Evolutionary conservation across 2,888 invertebrate genomes (phyloP), one percentile per base, ranked within the genome.

Genomic region (Agrotis segetum): DNA sequence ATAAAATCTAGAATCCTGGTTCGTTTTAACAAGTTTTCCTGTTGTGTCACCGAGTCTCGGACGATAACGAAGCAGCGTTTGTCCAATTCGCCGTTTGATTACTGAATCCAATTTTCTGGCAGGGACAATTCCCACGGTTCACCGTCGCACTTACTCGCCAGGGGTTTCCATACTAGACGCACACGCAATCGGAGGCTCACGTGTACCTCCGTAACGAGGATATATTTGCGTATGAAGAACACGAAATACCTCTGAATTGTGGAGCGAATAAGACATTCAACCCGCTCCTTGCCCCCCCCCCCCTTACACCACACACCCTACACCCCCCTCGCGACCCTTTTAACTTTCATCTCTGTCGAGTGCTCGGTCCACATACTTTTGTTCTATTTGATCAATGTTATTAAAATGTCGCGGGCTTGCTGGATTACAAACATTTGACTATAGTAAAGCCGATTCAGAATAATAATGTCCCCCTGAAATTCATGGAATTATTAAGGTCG

Each of bases 161-260:
- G 88, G 89, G 90, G 88, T 89, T 91, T 90, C 91, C 91, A 92
- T 92, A 91, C 89, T 79, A 88, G 92, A 89, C 92, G 92, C 92
- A 91, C 92, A 94, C 94, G 95, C 96, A 96, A 96, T 95, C 94
- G 93, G 88, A 88, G 94, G 90, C 94, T 95, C 95, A 95, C 96
- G 95, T 95, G 95, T 94, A 93, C 94, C 93, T 89, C 90, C 89
- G 93, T 96, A 96, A 96, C 96, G 96, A 96, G 95, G 95, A 96
- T 95, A 96, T 96, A 96, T 96, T 96, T 96, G 96, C 96, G 96
- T 96, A 96, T 96, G 96, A 96, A 96, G 96, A 96, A 96, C 96
- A 96, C 95, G 96, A 95, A 96, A 96, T 96, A 96, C 95, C 95
- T 96, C 95, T 94, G 95, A 96, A 95, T 95, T 95, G 96, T 95